Evolutionary conservation across 2,888 invertebrate genomes (phyloP).

Genomic region (Boloria selene): DNA sequence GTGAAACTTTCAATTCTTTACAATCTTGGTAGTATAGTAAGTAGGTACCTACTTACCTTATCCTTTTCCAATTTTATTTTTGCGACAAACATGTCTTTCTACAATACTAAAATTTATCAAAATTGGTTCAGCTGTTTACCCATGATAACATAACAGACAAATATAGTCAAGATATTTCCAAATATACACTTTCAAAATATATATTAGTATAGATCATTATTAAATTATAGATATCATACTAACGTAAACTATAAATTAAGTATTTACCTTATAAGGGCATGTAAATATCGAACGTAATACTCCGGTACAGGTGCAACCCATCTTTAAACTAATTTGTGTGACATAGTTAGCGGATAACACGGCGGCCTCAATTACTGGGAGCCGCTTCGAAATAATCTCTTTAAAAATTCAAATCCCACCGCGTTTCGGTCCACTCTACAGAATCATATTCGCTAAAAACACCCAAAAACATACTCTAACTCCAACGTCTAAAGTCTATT

Average conservation of each 20-base stretch:
- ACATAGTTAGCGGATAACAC: conserved; percentile 57
- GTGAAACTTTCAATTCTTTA: too few species aligned
- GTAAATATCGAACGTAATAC: background rate
- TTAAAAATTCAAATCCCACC: conserved; percentile 71
- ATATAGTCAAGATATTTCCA: too few species aligned
- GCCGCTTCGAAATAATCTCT: conserved; percentile 71
- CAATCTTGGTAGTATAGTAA: too few species aligned
- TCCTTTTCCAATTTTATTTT: too few species aligned
- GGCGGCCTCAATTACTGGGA: conserved; percentile 60
- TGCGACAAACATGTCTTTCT: too few species aligned
- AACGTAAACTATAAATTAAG: background rate
- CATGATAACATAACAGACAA: too few species aligned
- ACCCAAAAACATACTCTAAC: conserved; percentile 1
- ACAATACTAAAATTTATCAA: too few species aligned
- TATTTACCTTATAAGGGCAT: background rate
- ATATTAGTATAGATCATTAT: too few species aligned
- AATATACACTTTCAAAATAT: too few species aligned
- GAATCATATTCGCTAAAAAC: conserved; percentile 2
- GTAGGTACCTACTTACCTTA: too few species aligned
- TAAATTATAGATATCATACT: background rate
- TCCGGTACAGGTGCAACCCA: conserved; percentile 7
- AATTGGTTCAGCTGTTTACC: too few species aligned
- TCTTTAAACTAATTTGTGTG: conserved; percentile 43
- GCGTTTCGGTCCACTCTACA: conserved; percentile 37
- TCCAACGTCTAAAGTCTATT: background rate